Evolutionary conservation across 2,888 invertebrate genomes (phyloP).

Genomic region (Cheiracanthium punctorium): DNA sequence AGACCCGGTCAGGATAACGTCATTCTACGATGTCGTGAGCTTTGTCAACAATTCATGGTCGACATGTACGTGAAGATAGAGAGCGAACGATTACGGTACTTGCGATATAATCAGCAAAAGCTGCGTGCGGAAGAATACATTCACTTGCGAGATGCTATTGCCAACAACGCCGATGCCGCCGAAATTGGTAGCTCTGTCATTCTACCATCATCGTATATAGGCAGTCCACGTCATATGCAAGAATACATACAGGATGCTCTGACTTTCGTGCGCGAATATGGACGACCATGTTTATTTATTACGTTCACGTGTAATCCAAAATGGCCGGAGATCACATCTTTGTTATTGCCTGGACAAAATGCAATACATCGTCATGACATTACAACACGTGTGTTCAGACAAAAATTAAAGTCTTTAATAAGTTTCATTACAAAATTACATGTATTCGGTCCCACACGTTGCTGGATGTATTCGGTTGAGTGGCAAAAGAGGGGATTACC

Average conservation of each 20-base stretch:
- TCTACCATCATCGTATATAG: constrained; percentile 56
- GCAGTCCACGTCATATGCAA: constrained; percentile 74
- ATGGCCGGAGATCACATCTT: constrained; percentile 74
- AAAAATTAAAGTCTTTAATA: constrained; percentile 72
- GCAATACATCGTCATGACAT: constrained; percentile 70
- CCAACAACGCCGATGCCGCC: neutral
- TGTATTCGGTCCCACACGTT: constrained; percentile 72
- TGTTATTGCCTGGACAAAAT: constrained; percentile 68
- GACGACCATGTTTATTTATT: constrained; percentile 77
- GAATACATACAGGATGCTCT: constrained; percentile 77
- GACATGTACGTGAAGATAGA: no score
- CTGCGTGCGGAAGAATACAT: no score
- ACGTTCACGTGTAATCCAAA: constrained; percentile 77
- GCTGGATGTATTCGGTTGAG: constrained; percentile 73
- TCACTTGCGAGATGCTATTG: constrained; percentile 72
- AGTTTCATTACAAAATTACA: constrained; percentile 64
- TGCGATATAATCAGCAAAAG: no score
- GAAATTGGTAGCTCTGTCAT: constrained; percentile 18
- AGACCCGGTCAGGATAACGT: no score
- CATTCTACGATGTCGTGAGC: no score
- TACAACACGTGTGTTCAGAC: constrained; percentile 72
- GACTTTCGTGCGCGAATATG: constrained; percentile 76
- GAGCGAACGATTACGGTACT: no score
- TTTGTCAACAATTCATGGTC: no score
- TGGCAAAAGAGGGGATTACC: constrained; percentile 75